Conservation (phyloP, 2,113 vertebrate species). For the Gambusia affinis region DNA sequence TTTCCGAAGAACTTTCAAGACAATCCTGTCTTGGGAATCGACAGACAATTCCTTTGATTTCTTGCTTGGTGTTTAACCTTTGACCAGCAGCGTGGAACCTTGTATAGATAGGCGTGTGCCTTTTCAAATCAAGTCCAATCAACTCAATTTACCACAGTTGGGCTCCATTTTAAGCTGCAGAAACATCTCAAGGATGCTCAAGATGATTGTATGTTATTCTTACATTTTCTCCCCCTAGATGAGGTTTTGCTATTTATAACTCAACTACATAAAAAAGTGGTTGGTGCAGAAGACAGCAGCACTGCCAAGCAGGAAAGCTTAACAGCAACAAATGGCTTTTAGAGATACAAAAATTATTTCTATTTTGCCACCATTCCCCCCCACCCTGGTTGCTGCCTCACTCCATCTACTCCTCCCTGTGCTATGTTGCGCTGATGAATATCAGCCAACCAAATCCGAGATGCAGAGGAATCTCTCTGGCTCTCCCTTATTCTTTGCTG, state of each 20-base stretch:
- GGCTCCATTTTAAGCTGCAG: too few relatives aligned
- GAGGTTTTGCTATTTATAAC: slow-evolving; percentile 13
- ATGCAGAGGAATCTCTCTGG: slow-evolving; percentile 66
- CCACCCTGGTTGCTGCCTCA: slow-evolving; percentile 44
- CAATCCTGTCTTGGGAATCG: too few relatives aligned
- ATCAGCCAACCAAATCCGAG: slow-evolving; percentile 73
- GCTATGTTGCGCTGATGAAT: slow-evolving; percentile 71
- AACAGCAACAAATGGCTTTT: slow-evolving; percentile 62
- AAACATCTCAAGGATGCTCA: too few relatives aligned
- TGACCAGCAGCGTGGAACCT: too few relatives aligned
- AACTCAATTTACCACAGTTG: too few relatives aligned
- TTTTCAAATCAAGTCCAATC: too few relatives aligned
- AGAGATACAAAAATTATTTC: slow-evolving; percentile 52
- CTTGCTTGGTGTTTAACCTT: too few relatives aligned
- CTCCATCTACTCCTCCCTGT: slow-evolving; percentile 63
- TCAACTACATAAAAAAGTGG: slow-evolving; percentile 40
- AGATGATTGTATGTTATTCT: neutral
- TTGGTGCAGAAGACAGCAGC: slow-evolving; percentile 38
- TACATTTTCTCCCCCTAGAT: neutral
- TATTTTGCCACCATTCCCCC: slow-evolving; percentile 37
- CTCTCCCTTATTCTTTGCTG: slow-evolving; percentile 34
- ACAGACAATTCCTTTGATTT: too few relatives aligned
- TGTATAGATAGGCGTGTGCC: too few relatives aligned
- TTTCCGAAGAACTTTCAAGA: too few relatives aligned
- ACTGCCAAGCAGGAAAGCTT: slow-evolving; percentile 43